Conservation (phyloP, 2,888 invertebrate genomes). For the Xanthorhoe designata region DNA sequence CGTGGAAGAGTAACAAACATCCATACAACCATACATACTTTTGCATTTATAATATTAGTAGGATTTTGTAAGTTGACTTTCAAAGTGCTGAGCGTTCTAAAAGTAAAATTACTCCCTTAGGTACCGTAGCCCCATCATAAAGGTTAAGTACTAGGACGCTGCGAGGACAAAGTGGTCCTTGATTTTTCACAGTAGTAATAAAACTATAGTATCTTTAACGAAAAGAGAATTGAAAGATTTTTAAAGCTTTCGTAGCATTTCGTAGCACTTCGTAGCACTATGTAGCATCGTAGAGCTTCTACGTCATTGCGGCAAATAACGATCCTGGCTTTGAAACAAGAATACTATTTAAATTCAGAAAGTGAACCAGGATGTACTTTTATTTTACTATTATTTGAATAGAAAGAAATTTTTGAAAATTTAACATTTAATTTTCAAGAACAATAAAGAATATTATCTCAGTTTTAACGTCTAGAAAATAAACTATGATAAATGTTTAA, state of each 20-base stretch:
- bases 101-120: not conserved
- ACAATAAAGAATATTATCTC: too few relatives aligned
- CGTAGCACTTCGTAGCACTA: conserved; percentile 6
- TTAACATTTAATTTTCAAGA: too few relatives aligned
- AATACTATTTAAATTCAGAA: not conserved
- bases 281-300: conserved; percentile 2
- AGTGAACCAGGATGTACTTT: not conserved
- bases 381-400: not conserved
- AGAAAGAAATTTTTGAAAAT: too few relatives aligned
- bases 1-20: too few relatives aligned
- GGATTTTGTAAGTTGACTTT: not conserved
- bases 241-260: not conserved
- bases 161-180: not conserved
- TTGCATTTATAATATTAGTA: not conserved
- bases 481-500: too few relatives aligned
- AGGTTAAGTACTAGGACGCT: conserved; percentile 3
- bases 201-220: not conserved
- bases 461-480: too few relatives aligned
- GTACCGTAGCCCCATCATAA: not conserved
- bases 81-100: conserved; percentile 20
- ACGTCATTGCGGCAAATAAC: not conserved
- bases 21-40: too few relatives aligned
- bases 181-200: not conserved
- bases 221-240: not conserved
- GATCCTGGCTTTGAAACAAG: not conserved